phyloP scores from a whole-genome alignment of 1,140 invertebrate genomes.

The Dysdera silvatica region DNA sequence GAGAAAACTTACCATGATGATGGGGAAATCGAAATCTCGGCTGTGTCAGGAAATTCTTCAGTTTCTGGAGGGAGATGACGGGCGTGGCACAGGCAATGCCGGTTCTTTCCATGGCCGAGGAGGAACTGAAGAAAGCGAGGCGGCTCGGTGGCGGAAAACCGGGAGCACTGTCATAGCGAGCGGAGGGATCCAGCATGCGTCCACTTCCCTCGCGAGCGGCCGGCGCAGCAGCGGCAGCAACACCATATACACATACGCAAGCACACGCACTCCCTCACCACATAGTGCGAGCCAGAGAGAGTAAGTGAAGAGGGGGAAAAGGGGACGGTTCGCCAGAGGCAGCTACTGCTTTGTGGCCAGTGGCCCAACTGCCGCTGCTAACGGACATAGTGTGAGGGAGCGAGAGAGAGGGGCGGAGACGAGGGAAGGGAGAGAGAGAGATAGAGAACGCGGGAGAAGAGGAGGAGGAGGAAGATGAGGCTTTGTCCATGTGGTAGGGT shows the following conservation, averaged over 20 bases:
- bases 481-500: too few species aligned
- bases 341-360: too few species aligned
- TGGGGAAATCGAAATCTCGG: constrained; percentile 34
- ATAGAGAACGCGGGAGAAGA: too few species aligned
- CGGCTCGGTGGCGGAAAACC: constrained; percentile 15
- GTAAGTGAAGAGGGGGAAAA: constrained; percentile 37
- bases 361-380: too few species aligned
- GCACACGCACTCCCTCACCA: too few species aligned
- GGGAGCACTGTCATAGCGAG: constrained; percentile 24
- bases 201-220: constrained; percentile 4
- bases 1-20: constrained; percentile 26
- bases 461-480: too few species aligned
- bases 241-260: background rate
- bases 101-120: constrained; percentile 19
- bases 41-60: constrained; percentile 36
- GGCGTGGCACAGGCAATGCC: constrained; percentile 32
- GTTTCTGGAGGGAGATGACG: constrained; percentile 37
- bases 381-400: too few species aligned
- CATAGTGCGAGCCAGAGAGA: constrained; percentile 35
- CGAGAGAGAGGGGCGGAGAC: too few species aligned
- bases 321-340: too few species aligned
- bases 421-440: too few species aligned
- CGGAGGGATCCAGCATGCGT: constrained; percentile 22
- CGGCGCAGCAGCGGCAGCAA: background rate
- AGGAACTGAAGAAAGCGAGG: constrained; percentile 20